Evolutionary conservation across 1,140 invertebrate genomes (phyloP).

Genomic region (Eueides isabella): DNA sequence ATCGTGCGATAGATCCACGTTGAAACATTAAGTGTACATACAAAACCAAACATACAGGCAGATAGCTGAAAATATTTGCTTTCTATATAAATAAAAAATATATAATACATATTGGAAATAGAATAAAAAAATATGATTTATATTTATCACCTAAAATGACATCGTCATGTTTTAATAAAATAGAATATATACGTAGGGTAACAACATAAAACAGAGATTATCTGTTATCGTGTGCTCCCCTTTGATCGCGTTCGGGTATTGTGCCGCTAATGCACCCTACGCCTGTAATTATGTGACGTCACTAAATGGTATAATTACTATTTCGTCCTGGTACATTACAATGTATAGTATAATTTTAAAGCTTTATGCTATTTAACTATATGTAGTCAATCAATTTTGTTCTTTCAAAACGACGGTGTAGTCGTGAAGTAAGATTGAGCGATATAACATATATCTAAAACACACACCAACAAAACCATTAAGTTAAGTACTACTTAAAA

Average conservation of each 20-base stretch:
- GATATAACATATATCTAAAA: too few relatives aligned
- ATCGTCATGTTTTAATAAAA: slow-evolving; percentile 33
- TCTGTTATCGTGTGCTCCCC: slow-evolving; percentile 49
- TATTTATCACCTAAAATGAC: slow-evolving; percentile 10
- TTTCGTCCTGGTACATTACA: slow-evolving; percentile 50
- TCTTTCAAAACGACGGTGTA: neutral
- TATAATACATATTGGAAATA: neutral
- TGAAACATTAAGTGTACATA: slow-evolving; percentile 38
- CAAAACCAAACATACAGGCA: neutral
- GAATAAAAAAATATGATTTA: neutral
- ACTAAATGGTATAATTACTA: slow-evolving; percentile 70
- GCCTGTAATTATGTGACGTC: slow-evolving; percentile 69
- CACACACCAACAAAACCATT: too few relatives aligned
- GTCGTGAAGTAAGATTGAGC: too few relatives aligned
- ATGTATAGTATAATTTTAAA: slow-evolving; percentile 28
- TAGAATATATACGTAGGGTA: slow-evolving; percentile 35
- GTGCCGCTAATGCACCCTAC: slow-evolving; percentile 67
- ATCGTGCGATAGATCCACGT: neutral
- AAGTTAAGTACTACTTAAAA: too few relatives aligned
- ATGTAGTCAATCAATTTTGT: neutral
- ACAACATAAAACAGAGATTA: slow-evolving; percentile 52
- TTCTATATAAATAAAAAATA: neutral
- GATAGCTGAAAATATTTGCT: neutral
- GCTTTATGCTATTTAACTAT: neutral
- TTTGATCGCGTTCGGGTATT: slow-evolving; percentile 48